These are phyloP conservation scores for Malurus leucopterus DNA, from an alignment of 2,797 vertebrate species.

Conservation along the genomic window DNA sequence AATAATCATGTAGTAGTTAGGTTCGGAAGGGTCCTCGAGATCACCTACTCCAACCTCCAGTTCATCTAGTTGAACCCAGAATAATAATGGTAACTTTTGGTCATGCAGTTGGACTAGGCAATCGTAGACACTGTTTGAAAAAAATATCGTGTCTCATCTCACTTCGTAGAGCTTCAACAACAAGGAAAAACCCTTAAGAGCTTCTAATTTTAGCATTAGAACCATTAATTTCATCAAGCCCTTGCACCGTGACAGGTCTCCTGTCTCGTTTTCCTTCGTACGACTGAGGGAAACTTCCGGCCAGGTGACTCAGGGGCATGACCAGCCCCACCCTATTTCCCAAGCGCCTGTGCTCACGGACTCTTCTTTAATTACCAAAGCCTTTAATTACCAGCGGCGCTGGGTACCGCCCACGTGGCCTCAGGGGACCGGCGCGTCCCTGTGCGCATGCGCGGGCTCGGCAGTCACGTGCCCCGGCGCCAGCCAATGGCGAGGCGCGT, in stretches of 20 bases:
- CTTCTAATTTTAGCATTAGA: accelerated
- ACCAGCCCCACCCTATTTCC: accelerated
- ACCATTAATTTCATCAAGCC: accelerated
- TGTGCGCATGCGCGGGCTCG: accelerated
- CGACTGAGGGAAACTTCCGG: neutral
- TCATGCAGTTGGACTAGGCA: neutral
- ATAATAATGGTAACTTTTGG: neutral
- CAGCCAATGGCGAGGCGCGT: neutral
- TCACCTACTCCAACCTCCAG: neutral
- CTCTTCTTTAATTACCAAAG: accelerated
- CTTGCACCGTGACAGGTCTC: accelerated
- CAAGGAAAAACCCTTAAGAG: neutral
- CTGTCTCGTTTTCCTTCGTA: accelerated
- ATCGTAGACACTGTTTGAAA: accelerated
- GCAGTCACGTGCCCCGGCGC: accelerated
- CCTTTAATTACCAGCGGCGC: accelerated
- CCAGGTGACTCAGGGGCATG: too few relatives aligned
- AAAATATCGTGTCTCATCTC: neutral
- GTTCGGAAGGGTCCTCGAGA: neutral
- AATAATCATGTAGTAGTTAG: neutral
- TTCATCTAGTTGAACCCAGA: neutral
- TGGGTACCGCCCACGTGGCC: neutral
- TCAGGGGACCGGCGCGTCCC: accelerated
- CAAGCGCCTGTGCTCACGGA: accelerated
- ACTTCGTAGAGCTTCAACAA: neutral